phyloP scores from a whole-genome alignment of 2,797 vertebrate genomes.

The Thunnus albacares region DNA sequence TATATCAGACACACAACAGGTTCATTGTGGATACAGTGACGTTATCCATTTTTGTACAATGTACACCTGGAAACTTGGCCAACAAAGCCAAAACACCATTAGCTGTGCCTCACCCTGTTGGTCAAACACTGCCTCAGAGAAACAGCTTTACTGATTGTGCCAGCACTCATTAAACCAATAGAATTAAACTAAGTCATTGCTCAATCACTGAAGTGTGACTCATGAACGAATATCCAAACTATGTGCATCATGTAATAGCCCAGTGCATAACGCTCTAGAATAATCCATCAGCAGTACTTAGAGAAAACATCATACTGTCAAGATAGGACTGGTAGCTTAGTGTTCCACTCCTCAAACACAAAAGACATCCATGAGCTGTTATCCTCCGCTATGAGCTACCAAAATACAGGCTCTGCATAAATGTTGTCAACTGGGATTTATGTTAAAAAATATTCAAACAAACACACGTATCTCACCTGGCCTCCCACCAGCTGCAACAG shows the following conservation, averaged over 20 bases:
- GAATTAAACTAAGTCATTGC: constrained; percentile 48
- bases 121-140: constrained; percentile 36
- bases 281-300: constrained; percentile 14
- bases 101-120: constrained; percentile 49
- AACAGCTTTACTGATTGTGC: constrained; percentile 15
- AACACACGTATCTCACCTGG: constrained; percentile 88
- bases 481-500: constrained; percentile 97
- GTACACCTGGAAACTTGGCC: constrained; percentile 43
- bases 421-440: not conserved
- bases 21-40: constrained; percentile 12
- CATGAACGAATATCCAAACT: constrained; percentile 53
- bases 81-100: constrained; percentile 49
- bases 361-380: not conserved
- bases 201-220: constrained; percentile 51
- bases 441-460: not conserved
- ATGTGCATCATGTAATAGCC: constrained; percentile 24
- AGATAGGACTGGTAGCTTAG: not conserved
- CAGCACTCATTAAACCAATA: constrained; percentile 38
- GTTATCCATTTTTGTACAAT: constrained; percentile 13
- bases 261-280: not conserved
- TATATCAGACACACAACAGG: constrained; percentile 8
- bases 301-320: not conserved
- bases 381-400: not conserved
- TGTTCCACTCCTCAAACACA: not conserved
- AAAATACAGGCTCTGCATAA: not conserved